These are phyloP conservation scores for Thera obeliscata DNA, from an alignment of 2,888 invertebrate species.

Conservation along the genomic window DNA sequence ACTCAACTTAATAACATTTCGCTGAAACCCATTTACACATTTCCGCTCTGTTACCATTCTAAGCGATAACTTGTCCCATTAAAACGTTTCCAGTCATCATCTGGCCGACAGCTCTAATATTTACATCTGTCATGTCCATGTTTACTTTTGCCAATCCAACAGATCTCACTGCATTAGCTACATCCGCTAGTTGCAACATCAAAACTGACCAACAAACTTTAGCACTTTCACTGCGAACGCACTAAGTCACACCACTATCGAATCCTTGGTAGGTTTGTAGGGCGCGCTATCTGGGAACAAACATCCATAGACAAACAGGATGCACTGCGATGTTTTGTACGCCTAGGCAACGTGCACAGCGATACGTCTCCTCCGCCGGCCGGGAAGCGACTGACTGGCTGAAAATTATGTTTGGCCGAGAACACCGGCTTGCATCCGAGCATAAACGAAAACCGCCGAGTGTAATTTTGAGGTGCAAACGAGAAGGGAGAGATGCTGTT, in stretches of 20 bases:
- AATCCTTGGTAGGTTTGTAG: constrained; percentile 68
- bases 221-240: constrained; percentile 62
- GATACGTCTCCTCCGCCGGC: constrained; percentile 67
- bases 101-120: constrained; percentile 63
- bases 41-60: constrained; percentile 67
- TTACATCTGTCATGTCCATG: constrained; percentile 67
- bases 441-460: constrained; percentile 79
- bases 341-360: constrained; percentile 60
- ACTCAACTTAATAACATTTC: constrained; percentile 35
- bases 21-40: constrained; percentile 68
- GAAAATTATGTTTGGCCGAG: constrained; percentile 80
- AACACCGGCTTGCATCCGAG: constrained; percentile 84
- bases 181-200: constrained; percentile 63
- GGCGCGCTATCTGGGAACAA: constrained; percentile 76
- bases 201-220: constrained; percentile 66
- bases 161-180: constrained; percentile 70
- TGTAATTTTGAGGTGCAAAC: constrained; percentile 74
- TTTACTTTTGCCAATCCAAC: constrained; percentile 78
- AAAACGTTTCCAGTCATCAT: constrained; percentile 63
- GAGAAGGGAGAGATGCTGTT: constrained; percentile 60
- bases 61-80: constrained; percentile 63
- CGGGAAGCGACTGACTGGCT: constrained; percentile 77
- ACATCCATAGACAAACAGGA: constrained; percentile 76
- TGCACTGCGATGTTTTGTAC: constrained; percentile 72
- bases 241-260: constrained; percentile 63